These are phyloP conservation scores for Pelvicachromis taeniatus DNA, from an alignment of 2,113 vertebrate genomes.

Conservation along the genomic window DNA sequence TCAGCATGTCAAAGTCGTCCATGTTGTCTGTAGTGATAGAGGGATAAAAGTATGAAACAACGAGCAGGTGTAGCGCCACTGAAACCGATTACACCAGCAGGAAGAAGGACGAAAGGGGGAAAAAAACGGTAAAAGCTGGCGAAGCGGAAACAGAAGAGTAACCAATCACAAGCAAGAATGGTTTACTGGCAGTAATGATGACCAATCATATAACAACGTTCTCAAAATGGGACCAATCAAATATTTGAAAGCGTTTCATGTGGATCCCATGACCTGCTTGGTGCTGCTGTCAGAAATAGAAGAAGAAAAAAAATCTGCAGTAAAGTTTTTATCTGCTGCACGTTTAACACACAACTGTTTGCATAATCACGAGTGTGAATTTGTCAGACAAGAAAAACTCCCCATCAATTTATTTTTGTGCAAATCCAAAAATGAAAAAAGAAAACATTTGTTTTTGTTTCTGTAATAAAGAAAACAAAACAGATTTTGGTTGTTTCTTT, in stretches of 20 bases:
- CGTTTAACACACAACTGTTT: background rate
- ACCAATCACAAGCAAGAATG: slow-evolving; percentile 33
- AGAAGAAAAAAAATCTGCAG: slow-evolving; percentile 8
- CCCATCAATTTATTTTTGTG: background rate
- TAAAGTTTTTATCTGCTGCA: background rate
- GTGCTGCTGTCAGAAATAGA: slow-evolving; percentile 4
- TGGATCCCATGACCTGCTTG: slow-evolving; percentile 67
- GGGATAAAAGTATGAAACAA: background rate
- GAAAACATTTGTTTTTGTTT: background rate
- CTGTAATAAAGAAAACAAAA: background rate
- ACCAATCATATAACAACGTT: slow-evolving; percentile 22
- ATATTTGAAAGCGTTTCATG: background rate
- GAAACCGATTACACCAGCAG: slow-evolving; percentile 14
- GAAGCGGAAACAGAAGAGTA: slow-evolving; percentile 28
- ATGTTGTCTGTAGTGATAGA: slow-evolving; percentile 39
- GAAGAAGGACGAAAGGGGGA: slow-evolving; percentile 9
- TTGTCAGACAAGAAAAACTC: background rate
- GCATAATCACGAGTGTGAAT: background rate
- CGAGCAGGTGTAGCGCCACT: slow-evolving; percentile 34
- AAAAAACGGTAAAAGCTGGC: background rate
- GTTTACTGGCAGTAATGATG: background rate
- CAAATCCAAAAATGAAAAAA: background rate
- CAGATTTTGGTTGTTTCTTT: background rate
- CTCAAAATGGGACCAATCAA: slow-evolving; percentile 50
- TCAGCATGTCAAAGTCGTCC: slow-evolving; percentile 78